Base-by-base conservation (phyloP, 1,140 invertebrate species). In the Anadara kagoshimensis region DNA sequence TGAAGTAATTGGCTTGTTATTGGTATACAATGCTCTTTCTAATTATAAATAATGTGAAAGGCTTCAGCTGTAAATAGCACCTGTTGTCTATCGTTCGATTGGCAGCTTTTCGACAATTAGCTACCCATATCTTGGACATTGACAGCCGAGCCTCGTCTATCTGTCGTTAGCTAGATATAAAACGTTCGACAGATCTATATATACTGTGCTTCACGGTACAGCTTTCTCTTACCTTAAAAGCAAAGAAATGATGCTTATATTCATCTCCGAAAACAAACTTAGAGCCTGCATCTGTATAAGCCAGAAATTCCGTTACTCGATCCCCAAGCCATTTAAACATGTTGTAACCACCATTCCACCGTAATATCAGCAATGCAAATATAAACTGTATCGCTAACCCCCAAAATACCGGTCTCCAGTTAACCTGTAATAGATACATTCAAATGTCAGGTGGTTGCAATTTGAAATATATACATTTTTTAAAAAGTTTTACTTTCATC, bases 351-450 rank as follows among this genome's bases (percentile, higher is more conserved):
- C 93, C 87, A 1, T 92, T 83, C 94, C 95, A 98, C 77, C 95
- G 91, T 61, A 99, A 93, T 64, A 96, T 95, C 0, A 97, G 75
- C 0, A 98, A 78, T 0, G 95, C 97, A 66, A 98, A 93, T 0
- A 93, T 47, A 82, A 98, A 96, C 90, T 99, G 97, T 11, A 98
- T 87, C 0, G 93, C 90, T 4, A 98, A 85, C 0, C 97, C 97
- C 84, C 92, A 94, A 18, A 84, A 78, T 8, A 88, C 86, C 5
- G 86, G 81, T 24, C 82, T 78, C 83, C 86, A 88, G 18, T 83
- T 83, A 7, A 88, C 83, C 87, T 88, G 69, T 8, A 63, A 72
- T 10, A n/a, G n/a, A 18, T 51, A 2, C n/a, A 51, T 4, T 2
- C 14, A 51, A 51, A 51, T 18, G 3, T 18, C 45, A 47, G 18